These are phyloP conservation scores for Xestoiulus laeticollis DNA, from an alignment of 2,888 invertebrate species.

Conservation along the genomic window DNA sequence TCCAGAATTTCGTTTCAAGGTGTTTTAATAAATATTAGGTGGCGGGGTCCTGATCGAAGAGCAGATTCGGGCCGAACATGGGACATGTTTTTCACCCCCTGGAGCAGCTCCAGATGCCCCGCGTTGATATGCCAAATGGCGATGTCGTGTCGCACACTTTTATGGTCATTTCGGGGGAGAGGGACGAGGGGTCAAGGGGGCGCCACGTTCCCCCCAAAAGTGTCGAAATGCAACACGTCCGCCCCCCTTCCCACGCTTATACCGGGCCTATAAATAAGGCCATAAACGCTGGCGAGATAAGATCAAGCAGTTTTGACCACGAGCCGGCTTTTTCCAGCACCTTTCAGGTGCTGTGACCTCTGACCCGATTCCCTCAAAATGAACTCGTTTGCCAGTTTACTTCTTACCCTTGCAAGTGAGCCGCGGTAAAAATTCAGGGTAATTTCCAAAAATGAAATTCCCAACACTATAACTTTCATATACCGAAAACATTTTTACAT, in stretches of 20 bases:
- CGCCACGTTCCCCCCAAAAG: not conserved
- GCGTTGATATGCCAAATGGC: not conserved
- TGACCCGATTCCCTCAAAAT: not conserved
- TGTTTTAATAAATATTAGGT: conserved; percentile 20
- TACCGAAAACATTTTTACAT: too few relatives aligned
- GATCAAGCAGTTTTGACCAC: not conserved
- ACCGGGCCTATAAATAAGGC: not conserved
- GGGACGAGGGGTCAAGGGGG: not conserved
- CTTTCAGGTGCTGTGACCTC: not conserved
- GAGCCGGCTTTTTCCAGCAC: not conserved
- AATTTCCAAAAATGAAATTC: too few relatives aligned
- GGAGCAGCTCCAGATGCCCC: conserved; percentile 15
- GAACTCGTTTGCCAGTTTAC: too few relatives aligned
- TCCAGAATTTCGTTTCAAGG: not conserved
- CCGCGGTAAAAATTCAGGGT: too few relatives aligned
- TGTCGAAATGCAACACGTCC: too few relatives aligned
- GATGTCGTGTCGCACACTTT: conserved; percentile 8
- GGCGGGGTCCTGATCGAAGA: conserved; percentile 15
- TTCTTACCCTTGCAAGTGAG: too few relatives aligned
- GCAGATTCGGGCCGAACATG: not conserved
- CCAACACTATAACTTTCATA: too few relatives aligned
- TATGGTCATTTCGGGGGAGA: not conserved
- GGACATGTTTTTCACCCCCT: not conserved
- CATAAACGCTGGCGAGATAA: not conserved
- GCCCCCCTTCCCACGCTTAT: not conserved